Evolutionary conservation across 2,113 vertebrate genomes (phyloP), one percentile per base, ranked within the genome.

Genomic region (Ia io): DNA sequence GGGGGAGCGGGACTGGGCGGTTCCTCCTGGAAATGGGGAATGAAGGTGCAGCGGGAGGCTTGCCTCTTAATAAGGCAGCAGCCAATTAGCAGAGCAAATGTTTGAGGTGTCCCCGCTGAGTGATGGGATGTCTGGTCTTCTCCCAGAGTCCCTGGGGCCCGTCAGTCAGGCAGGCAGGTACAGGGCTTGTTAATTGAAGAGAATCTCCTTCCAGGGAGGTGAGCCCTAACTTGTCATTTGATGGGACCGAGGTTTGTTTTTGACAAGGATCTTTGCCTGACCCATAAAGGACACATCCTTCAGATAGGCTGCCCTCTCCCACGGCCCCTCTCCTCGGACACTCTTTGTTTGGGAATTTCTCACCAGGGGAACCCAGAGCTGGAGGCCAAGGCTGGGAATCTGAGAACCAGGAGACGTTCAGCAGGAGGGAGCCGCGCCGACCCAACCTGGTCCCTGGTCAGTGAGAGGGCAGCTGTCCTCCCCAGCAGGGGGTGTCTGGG

Each of bases 31-130:
- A 88, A 73, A 49, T 61, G 1, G 0, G 47, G 28, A 67, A 13
- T 4, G 35, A 91, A 67, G 37, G 7, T 44, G 12, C 0, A 44
- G 61, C 61, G 9, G 77, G 92, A 84, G 71, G 35, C 63, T 37
- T 0, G 0, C 47, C 71, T 79, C 91, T 74, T 87, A 37, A 44
- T 82, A 65, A 89, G 79, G 44, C n/a, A 44, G 56, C 1, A 0
- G 79, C 86, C 94, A 89, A 89, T 94, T 84, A 96, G 59, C 93
- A 93, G 69, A 96, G 93, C 95, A 91, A 88, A 85, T 76, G 94
- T 97, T 51, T 83, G 93, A 59, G 37, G 53, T 30, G 61, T 74
- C 78, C 88, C 87, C 0, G 1, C 53, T 0, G 16, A 70, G 74
- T 32, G 49, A 74, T 4, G 5, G 63, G 56, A 35, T 2, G 16